Conservation (phyloP, 2,113 vertebrate species). For the Mellivora capensis region DNA sequence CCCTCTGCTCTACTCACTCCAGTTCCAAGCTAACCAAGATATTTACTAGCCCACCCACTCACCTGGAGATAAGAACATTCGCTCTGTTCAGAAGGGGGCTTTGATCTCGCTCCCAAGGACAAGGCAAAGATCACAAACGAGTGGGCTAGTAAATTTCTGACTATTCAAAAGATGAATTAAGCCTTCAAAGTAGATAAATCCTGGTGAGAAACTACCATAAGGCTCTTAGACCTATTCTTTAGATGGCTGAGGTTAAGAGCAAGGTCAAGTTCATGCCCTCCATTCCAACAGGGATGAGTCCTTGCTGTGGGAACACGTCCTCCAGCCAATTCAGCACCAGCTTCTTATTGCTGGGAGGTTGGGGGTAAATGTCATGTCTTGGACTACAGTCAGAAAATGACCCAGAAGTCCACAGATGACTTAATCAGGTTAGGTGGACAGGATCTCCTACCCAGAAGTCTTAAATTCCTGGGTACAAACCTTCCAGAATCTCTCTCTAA, state of each 20-base stretch:
- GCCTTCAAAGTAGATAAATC: not conserved
- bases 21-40: not conserved
- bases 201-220: not conserved
- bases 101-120: not conserved
- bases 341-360: not conserved
- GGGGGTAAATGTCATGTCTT: not conserved
- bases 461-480: not conserved
- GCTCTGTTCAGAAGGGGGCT: not conserved
- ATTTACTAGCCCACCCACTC: not conserved
- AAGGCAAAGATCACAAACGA: not conserved
- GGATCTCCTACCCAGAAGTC: not conserved
- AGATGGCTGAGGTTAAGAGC: not conserved
- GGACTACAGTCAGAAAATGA: not conserved
- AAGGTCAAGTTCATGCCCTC: not conserved
- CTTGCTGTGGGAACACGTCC: not conserved
- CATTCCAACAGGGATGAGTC: not conserved
- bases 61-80: not conserved
- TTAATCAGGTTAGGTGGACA: not conserved
- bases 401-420: not conserved
- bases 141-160: not conserved
- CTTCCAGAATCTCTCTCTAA: not conserved
- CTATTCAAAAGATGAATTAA: not conserved
- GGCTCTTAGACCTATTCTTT: not conserved
- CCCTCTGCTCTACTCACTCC: not conserved
- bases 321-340: not conserved